Evolutionary conservation across 1,140 invertebrate genomes (phyloP), one percentile per base, ranked within the genome.

Genomic region (Lethrus apterus): DNA sequence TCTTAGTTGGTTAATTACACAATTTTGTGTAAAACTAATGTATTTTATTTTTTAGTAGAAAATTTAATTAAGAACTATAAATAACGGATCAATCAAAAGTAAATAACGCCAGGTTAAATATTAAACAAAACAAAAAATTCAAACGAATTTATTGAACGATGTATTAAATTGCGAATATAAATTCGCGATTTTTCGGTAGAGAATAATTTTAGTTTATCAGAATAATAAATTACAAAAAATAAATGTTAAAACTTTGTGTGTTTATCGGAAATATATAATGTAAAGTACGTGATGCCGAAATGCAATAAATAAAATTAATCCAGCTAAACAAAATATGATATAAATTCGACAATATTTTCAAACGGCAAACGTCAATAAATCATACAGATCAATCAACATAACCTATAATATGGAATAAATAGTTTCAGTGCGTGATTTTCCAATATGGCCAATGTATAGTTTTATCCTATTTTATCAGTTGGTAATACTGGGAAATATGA

Each of bases 401-500:
- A 48, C 46, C 46, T 36, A 48, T 48, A 48, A 48, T 48, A 48
- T 48, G 38, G 38, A 42, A 48, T 48, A 48, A 48, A 48, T 48
- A 48, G 46, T 40, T 32, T 11, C 32, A 48, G 38, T 36, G 38
- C 21, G 32, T 35, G 38, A 41, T 41, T 41, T 41, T 41, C 38
- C 20, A 41, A 41, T 41, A 41, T 41, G 26, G 46, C 31, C 31
- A 20, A 18, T 35, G 13, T 29, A 44, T 50, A 44, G 33, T 44
- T 50, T 50, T 38, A 50, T 44, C 30, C 42, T 38, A 40, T 50
- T 50, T 50, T 48, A 48, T 48, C 40, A 35, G 45, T 36, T 34
- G 50, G 29, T 52, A 52, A 48, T 52, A 18, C 50, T 41, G 46
- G 45, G 33, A 52, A 52, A 52, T 52, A 52, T 33, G 48, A 41